Evolutionary conservation across 2,113 vertebrate species (phyloP), one percentile per base, ranked within the genome.

Genomic region (Formicarius rufipectus): DNA sequence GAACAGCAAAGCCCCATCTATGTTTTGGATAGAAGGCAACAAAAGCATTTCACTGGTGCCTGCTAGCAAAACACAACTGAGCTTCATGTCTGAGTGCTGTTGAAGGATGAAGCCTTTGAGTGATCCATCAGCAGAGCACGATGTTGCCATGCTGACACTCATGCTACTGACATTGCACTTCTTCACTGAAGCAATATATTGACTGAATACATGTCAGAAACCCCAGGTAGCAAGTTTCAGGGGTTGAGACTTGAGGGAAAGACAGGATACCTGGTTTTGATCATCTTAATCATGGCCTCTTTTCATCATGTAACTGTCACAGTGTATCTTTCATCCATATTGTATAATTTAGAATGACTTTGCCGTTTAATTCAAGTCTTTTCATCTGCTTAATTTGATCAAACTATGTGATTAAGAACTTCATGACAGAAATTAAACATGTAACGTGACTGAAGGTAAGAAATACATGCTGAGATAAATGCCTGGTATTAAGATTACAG

Each of bases 61-160:
- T 73, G 60, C 27, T 66, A 40, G 62, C 49, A 73, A 73, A 73
- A 75, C 15, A 27, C 1, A 10, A 6, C 24, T 59, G 60, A 93
- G 85, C 79, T 96, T 96, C 69, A 13, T 90, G 83, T 97, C 71
- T 92, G 75, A 83, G 96, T 98, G 97, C 93, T 97, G 87, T 97
- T 98, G 98, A 90, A 97, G 97, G 98, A 98, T 98, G 98, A 98
- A 96, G 96, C 95, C 89, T 95, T 35, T 82, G 96, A 98, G 97
- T 98, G 98, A 98, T 98, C 98, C 98, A 98, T 98, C 98, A 94
- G 95, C 98, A 97, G 95, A 98, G 97, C 97, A 95, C 30, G 30
- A 76, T 83, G 60, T 25, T 96, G 97, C 97, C 27, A 11, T 98
- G 97, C 94, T 98, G 97, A 98, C 87, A 93, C 96, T 97, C 93